Conservation (phyloP, 2,113 vertebrate genomes). For the Cebidichthys violaceus region DNA sequence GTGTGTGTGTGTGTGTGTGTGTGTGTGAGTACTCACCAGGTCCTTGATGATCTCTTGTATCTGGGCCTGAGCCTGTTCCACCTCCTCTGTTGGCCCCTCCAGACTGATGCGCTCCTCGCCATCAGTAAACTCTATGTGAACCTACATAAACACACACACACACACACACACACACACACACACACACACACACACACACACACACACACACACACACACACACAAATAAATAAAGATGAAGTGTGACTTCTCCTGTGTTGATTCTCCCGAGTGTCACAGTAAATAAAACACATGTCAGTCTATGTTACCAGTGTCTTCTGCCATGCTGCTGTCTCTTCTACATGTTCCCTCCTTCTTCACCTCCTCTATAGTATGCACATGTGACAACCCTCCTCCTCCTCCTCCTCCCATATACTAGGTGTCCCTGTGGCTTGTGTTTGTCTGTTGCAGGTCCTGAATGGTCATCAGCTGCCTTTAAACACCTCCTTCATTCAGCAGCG, state of each 20-base stretch:
- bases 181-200: slow-evolving; percentile 5
- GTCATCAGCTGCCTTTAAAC: too few relatives aligned
- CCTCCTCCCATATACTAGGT: too few relatives aligned
- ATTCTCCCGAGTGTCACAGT: not conserved
- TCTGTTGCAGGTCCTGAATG: too few relatives aligned
- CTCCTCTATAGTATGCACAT: not conserved
- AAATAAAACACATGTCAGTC: not conserved
- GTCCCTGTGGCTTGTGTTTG: too few relatives aligned
- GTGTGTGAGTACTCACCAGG: slow-evolving; percentile 72
- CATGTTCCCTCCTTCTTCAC: not conserved
- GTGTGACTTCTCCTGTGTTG: not conserved
- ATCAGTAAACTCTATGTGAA: slow-evolving; percentile 88
- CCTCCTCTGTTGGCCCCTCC: slow-evolving; percentile 85
- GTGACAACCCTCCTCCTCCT: too few relatives aligned
- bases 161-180: not conserved
- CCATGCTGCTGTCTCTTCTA: not conserved
- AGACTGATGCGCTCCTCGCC: slow-evolving; percentile 86
- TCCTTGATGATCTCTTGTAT: slow-evolving; percentile 87
- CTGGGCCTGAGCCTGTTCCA: slow-evolving; percentile 84
- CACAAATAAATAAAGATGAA: not conserved
- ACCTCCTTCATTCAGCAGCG: too few relatives aligned
- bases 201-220: not conserved
- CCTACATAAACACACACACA: slow-evolving; percentile 63
- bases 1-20: not conserved
- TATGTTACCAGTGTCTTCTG: not conserved